Conservation (phyloP, 2,113 vertebrate genomes). For the Candoia aspera region DNA sequence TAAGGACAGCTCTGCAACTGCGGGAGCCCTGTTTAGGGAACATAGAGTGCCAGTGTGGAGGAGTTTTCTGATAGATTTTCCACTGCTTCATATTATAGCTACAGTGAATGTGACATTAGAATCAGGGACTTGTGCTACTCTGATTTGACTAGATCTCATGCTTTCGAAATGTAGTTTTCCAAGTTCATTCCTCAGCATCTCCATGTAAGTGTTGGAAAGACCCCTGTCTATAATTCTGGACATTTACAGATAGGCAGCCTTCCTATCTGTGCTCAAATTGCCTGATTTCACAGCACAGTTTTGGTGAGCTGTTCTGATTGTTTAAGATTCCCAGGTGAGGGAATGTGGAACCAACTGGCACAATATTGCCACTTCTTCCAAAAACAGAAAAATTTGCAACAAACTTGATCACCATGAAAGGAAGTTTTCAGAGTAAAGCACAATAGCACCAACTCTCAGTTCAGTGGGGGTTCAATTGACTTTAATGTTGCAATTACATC, state of each 20-base stretch:
- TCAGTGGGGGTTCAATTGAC: neutral
- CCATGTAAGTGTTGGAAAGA: neutral
- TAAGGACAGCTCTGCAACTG: neutral
- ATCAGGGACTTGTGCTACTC: neutral
- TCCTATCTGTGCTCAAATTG: neutral
- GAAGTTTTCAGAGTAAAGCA: neutral
- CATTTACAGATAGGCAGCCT: neutral
- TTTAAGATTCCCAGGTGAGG: neutral
- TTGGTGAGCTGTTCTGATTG: too few species aligned
- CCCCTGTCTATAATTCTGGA: neutral
- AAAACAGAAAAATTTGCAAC: neutral
- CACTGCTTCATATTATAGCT: neutral
- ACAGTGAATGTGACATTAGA: neutral
- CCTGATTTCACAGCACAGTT: neutral
- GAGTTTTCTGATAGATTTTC: neutral
- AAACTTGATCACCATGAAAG: neutral
- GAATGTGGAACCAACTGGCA: neutral
- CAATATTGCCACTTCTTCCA: neutral
- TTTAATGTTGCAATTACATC: neutral
- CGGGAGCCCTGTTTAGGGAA: neutral
- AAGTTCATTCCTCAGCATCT: neutral
- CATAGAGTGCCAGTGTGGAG: too few species aligned
- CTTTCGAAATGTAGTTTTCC: neutral
- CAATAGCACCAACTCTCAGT: neutral
- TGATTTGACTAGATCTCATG: neutral